phyloP scores from a whole-genome alignment of 2,888 invertebrate species.

The Spicauda simplicius region DNA sequence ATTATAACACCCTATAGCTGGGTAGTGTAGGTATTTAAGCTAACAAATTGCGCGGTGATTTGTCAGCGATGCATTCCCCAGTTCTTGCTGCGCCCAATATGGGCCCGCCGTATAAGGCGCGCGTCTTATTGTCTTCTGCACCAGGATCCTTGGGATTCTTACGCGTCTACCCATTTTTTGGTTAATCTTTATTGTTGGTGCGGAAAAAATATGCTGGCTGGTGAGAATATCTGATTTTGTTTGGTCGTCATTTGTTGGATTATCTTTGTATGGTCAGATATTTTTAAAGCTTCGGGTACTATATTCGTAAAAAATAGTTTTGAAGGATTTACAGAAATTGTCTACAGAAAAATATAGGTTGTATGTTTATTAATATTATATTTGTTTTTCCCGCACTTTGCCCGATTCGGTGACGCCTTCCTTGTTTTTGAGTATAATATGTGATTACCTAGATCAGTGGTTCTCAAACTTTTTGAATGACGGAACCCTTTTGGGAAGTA shows the following conservation, averaged over 20 bases:
- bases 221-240: not conserved
- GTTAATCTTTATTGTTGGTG: constrained; percentile 25
- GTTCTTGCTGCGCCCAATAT: constrained; percentile 61
- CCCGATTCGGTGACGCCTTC: no score
- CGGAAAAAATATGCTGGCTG: constrained; percentile 8
- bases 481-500: no score
- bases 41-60: constrained; percentile 80
- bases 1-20: not conserved
- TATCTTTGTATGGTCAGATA: no score
- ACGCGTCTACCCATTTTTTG: constrained; percentile 35
- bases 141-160: constrained; percentile 41
- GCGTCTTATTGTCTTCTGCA: constrained; percentile 62
- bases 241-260: not conserved
- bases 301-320: no score
- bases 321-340: no score
- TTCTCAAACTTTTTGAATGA: no score
- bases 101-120: constrained; percentile 66
- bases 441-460: no score
- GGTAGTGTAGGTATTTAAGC: constrained; percentile 43
- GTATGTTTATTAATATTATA: no score
- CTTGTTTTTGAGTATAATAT: no score
- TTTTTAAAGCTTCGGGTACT: no score
- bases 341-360: no score
- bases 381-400: no score
- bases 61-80: constrained; percentile 74